These are phyloP conservation scores for Liposcelis brunnea DNA, from an alignment of 2,888 invertebrate species.

Conservation along the genomic window DNA sequence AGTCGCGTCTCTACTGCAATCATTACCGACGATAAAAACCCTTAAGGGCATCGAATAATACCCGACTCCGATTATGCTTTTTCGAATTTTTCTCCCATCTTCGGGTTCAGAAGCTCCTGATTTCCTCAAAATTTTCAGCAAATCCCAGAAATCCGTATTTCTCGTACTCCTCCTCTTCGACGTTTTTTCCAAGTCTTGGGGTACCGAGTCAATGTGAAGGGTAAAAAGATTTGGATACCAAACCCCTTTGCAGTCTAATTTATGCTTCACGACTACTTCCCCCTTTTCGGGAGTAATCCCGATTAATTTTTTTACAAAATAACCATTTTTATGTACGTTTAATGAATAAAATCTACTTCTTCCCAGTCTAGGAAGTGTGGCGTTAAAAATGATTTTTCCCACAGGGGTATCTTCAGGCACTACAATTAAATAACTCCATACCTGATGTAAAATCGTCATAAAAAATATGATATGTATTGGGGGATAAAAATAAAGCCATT, in stretches of 20 bases:
- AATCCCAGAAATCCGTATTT: not conserved
- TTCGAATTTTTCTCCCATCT: conserved; percentile 23
- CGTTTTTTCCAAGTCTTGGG: conserved; percentile 21
- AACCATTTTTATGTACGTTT: conserved; percentile 63
- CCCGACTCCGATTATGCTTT: conserved; percentile 50
- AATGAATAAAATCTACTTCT: conserved; percentile 63
- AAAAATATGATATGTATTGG: too few relatives aligned
- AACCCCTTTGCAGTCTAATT: conserved; percentile 59
- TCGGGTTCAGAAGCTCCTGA: too few relatives aligned
- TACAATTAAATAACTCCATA: conserved; percentile 23
- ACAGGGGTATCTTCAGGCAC: conserved; percentile 30
- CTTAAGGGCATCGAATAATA: conserved; percentile 67
- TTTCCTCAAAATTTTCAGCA: too few relatives aligned
- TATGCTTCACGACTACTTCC: conserved; percentile 51
- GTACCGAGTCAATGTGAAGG: conserved; percentile 71
- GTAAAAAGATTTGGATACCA: conserved; percentile 73
- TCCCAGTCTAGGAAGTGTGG: conserved; percentile 62
- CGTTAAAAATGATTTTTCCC: conserved; percentile 55
- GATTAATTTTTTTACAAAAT: conserved; percentile 62
- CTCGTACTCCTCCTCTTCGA: conserved; percentile 12
- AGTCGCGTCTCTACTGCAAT: conserved; percentile 34
- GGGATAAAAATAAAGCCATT: too few relatives aligned
- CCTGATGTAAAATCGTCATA: too few relatives aligned
- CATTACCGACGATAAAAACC: conserved; percentile 52
- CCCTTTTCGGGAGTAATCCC: conserved; percentile 58